Evolutionary conservation across 1,140 invertebrate genomes (phyloP).

Genomic region (Manduca sexta): DNA sequence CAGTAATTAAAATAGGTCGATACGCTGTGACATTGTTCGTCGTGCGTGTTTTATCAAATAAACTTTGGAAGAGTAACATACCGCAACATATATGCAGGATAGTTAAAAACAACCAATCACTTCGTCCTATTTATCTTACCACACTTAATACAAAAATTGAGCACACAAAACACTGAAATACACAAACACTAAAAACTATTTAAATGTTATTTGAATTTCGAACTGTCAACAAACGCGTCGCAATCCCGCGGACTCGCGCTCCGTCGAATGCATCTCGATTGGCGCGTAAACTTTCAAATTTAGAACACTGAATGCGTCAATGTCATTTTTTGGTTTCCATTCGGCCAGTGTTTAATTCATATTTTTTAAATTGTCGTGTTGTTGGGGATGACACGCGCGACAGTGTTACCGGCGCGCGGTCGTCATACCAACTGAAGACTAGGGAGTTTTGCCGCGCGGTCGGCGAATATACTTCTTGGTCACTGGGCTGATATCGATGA

Average conservation of each 20-base stretch:
- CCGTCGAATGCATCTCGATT: constrained; percentile 11
- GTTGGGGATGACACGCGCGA: constrained; percentile 17
- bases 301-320: constrained; percentile 17
- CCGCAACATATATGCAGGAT: too few species aligned
- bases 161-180: constrained; percentile 5
- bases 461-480: constrained; percentile 33
- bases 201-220: neutral
- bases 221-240: constrained; percentile 4
- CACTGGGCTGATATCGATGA: constrained; percentile 55
- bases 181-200: constrained; percentile 7
- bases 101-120: constrained; percentile 4
- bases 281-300: constrained; percentile 14
- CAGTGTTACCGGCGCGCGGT: constrained; percentile 36
- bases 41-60: too few species aligned
- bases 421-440: constrained; percentile 43
- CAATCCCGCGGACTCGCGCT: constrained; percentile 3
- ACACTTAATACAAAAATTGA: constrained; percentile 5
- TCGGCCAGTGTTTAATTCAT: constrained; percentile 16
- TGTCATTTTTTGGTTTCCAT: constrained; percentile 12
- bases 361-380: constrained; percentile 4
- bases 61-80: too few species aligned
- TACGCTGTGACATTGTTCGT: too few species aligned
- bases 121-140: constrained; percentile 10
- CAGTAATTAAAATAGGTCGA: too few species aligned
- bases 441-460: constrained; percentile 23